A percentile compares a stretch with the other conserved stretches of the same genome.
phyloP scores from a whole-genome alignment of 2,888 invertebrate genomes.

The Metallyticus violacea region DNA sequence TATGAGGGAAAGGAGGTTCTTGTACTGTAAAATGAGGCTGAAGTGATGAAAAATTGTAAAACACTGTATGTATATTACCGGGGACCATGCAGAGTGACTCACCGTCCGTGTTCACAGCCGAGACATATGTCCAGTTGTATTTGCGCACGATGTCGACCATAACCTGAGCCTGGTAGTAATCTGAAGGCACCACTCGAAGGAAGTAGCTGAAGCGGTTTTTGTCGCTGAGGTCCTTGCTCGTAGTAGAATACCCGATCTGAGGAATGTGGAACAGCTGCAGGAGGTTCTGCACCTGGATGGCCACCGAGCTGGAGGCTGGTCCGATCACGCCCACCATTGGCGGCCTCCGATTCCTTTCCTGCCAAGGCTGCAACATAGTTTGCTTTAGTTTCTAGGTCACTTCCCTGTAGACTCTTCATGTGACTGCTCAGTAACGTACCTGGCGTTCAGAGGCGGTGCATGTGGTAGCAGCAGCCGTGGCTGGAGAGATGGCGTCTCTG shows the following conservation, averaged over 20 bases:
- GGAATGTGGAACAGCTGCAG: slow-evolving; percentile 64
- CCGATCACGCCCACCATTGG: slow-evolving; percentile 69
- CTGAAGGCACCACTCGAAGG: slow-evolving; percentile 74
- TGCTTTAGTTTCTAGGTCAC: no score
- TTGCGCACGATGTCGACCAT: slow-evolving; percentile 64
- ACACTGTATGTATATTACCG: no score
- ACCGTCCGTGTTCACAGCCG: slow-evolving; percentile 74
- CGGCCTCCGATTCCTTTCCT: slow-evolving; percentile 38
- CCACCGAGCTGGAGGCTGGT: slow-evolving; percentile 70
- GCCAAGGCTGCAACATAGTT: neutral
- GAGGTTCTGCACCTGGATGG: slow-evolving; percentile 70
- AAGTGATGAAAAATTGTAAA: no score
- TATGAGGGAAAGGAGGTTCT: no score
- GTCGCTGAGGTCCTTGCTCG: slow-evolving; percentile 70
- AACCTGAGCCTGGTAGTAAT: slow-evolving; percentile 72
- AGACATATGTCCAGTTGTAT: slow-evolving; percentile 77
- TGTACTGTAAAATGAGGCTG: no score
- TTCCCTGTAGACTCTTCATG: no score
- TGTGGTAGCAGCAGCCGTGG: neutral
- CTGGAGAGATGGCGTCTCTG: slow-evolving; percentile 60
- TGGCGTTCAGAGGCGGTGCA: neutral
- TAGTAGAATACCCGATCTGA: slow-evolving; percentile 76
- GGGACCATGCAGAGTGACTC: no score
- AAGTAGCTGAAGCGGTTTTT: slow-evolving; percentile 74
- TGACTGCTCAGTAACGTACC: no score